A percentile compares a stretch with the other conserved stretches of the same genome.
phyloP scores from a whole-genome alignment of 1,140 invertebrate genomes.

The Sitobion miscanthi region DNA sequence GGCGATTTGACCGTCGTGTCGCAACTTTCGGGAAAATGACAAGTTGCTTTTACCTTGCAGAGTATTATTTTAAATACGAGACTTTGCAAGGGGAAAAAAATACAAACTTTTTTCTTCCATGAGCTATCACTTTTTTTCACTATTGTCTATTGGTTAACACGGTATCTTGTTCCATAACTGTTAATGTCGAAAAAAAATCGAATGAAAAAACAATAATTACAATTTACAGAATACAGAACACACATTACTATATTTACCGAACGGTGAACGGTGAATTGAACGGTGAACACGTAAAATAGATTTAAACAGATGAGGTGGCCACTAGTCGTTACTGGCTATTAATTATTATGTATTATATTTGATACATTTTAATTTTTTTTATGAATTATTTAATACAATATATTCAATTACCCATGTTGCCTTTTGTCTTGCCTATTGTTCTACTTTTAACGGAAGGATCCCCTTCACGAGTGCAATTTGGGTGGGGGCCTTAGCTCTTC shows the following conservation, averaged over 20 bases:
- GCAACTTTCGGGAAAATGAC: neutral
- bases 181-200: conserved; percentile 10
- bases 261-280: neutral
- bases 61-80: conserved; percentile 32
- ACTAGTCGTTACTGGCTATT: neutral
- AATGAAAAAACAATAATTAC: conserved; percentile 5
- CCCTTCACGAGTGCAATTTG: neutral
- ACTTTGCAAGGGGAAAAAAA: conserved; percentile 21
- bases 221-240: neutral
- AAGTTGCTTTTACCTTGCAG: conserved; percentile 17
- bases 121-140: conserved; percentile 37
- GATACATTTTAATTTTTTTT: neutral
- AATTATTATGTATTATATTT: no score
- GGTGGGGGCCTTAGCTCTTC: neutral
- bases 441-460: neutral
- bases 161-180: conserved; percentile 36
- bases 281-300: no score
- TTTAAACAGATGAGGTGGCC: neutral
- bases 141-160: conserved; percentile 35
- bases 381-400: neutral
- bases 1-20: neutral
- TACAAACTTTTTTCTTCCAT: conserved; percentile 37
- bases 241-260: neutral
- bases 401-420: neutral
- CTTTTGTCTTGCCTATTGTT: neutral